These are phyloP conservation scores for Melanotaenia nigrans DNA, from an alignment of 2,797 vertebrate genomes.

Conservation along the genomic window DNA sequence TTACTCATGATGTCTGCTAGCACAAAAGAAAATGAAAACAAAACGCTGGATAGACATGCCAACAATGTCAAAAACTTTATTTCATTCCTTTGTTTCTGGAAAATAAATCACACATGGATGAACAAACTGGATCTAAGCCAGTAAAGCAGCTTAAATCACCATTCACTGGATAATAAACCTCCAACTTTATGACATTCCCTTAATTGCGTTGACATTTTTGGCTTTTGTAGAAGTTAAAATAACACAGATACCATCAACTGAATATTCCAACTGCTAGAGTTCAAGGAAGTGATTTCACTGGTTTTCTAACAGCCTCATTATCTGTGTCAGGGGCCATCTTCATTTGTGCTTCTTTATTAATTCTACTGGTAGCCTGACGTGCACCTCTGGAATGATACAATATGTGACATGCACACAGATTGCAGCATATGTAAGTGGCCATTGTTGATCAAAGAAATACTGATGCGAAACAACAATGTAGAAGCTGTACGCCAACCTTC, in stretches of 20 bases:
- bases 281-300: not conserved
- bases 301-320: not conserved
- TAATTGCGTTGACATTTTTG: not conserved
- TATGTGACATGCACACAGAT: too few relatives aligned
- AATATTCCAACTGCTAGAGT: not conserved
- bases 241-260: not conserved
- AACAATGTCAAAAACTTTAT: conserved; percentile 1
- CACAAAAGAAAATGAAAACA: not conserved
- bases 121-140: conserved; percentile 1
- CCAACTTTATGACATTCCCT: not conserved
- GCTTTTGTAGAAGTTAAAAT: conserved; percentile 9
- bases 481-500: too few relatives aligned
- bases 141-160: not conserved
- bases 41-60: not conserved
- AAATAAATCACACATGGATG: conserved; percentile 2
- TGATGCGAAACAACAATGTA: too few relatives aligned
- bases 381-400: not conserved
- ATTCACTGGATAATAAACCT: not conserved
- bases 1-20: not conserved
- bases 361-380: not conserved
- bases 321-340: not conserved
- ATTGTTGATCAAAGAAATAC: too few relatives aligned
- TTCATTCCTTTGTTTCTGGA: not conserved
- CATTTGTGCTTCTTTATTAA: not conserved
- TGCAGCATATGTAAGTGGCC: too few relatives aligned